These are phyloP conservation scores for Microcaecilia unicolor DNA, from an alignment of 2,797 vertebrate genomes.

Conservation along the genomic window DNA sequence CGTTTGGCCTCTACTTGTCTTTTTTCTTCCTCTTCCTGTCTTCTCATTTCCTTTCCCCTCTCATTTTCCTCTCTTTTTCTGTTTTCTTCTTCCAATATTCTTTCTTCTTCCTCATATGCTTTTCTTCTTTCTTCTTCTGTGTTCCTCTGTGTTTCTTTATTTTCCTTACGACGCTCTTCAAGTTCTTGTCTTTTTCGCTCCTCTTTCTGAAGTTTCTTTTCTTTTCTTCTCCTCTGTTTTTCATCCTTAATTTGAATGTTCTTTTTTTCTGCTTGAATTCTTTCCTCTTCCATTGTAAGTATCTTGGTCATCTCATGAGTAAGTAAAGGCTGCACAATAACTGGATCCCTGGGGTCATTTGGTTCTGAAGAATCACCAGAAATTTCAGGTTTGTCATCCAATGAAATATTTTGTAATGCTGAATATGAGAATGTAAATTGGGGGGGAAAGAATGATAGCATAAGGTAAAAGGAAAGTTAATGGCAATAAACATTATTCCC, in stretches of 20 bases:
- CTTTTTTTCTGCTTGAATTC: conserved; percentile 31
- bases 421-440: conserved; percentile 1
- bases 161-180: conserved; percentile 4
- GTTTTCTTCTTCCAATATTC: conserved; percentile 9
- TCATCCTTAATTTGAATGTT: neutral
- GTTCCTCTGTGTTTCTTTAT: conserved; percentile 7
- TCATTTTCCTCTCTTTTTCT: neutral
- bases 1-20: conserved; percentile 3
- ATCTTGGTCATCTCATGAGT: conserved; percentile 41
- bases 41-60: neutral
- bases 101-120: conserved; percentile 9
- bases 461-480: neutral
- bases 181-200: conserved; percentile 10
- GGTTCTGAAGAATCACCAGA: conserved; percentile 77
- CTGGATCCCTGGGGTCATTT: conserved; percentile 31
- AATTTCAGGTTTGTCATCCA: conserved; percentile 57
- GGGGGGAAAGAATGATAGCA: neutral
- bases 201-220: conserved; percentile 15
- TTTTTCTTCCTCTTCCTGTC: neutral
- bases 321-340: conserved; percentile 8
- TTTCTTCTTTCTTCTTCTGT: conserved; percentile 22
- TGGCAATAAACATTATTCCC: conserved; percentile 14
- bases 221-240: conserved; percentile 5
- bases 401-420: conserved; percentile 24
- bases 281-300: conserved; percentile 26